Base-by-base conservation (phyloP, 2,797 vertebrate species). In the Dicrostonyx torquatus region DNA sequence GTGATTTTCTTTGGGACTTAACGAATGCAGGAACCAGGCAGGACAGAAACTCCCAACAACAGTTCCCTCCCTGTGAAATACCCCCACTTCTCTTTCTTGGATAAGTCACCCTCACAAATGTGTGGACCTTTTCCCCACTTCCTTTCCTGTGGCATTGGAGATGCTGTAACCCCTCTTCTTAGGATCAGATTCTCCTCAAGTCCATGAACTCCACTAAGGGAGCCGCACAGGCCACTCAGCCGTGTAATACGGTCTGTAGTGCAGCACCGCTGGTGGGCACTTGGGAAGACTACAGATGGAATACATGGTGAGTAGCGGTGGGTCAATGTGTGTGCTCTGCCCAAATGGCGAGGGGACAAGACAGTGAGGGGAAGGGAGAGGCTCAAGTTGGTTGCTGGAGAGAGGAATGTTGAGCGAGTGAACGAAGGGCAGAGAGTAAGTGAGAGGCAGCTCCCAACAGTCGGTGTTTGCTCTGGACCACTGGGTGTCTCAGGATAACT, bases 371-470 rank as follows among this genome's bases (percentile, higher is more conserved):
- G 50, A 43, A n/a, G 62, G 18, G 22, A 20, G 18, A 53, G 7
- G 1, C 17, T 0, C 11, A 45, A 11, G 31, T 8, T n/a, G n/a
- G 45, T 58, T 24, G 29, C 0, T 1, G 1, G 48, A 66, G 2
- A 18, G 31, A 12, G 13, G 15, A 7, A 34, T 14, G n/a, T 66
- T 3, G 80, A 82, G 11, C 5, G 22, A 37, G 34, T 13, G 7
- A 40, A 24, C 0, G 37, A 29, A 84, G 26, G 48, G 45, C 31
- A n/a, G 43, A 24, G 82, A 37, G 6, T 24, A 3, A 43, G 24
- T 29, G 14, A 22, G 18, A 31, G 48, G 5, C 37, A 43, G 37
- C 24, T 53, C n/a, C 55, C 17, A 34, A 6, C 60, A 58, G 20
- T 64, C 53, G 24, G 26, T 20, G 50, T 73, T 77, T 6, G n/a